A percentile compares a stretch with the other conserved stretches of the same genome.
These are phyloP conservation scores for Chrysomela aeneicollis DNA, from an alignment of 2,888 invertebrate species.

Conservation along the genomic window DNA sequence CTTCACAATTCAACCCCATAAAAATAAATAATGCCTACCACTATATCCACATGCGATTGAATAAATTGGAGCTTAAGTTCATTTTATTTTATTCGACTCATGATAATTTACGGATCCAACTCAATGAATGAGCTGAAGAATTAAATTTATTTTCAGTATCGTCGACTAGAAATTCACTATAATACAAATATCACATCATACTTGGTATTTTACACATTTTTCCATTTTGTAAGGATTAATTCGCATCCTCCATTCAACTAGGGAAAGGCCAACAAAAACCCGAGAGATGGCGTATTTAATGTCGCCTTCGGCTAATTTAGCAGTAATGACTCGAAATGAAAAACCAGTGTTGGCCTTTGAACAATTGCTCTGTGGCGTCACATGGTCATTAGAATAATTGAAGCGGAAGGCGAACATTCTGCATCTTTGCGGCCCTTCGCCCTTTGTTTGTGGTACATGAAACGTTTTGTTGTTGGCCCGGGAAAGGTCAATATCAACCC, in stretches of 20 bases:
- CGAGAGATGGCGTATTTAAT: slow-evolving; percentile 18
- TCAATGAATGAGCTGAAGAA: too few relatives aligned
- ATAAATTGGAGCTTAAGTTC: neutral
- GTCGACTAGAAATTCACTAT: too few relatives aligned
- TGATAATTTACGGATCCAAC: too few relatives aligned
- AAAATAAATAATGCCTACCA: neutral
- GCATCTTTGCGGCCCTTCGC: neutral
- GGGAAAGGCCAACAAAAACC: slow-evolving; percentile 1
- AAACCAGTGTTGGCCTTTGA: slow-evolving; percentile 17
- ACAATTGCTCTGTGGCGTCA: slow-evolving; percentile 18
- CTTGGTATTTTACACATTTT: neutral
- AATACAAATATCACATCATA: too few relatives aligned
- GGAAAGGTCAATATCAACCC: neutral
- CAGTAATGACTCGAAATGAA: slow-evolving; percentile 14
- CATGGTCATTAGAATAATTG: slow-evolving; percentile 19
- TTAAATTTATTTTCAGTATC: too few relatives aligned
- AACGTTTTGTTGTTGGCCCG: neutral
- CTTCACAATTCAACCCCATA: neutral
- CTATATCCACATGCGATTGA: neutral
- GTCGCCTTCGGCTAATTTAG: slow-evolving; percentile 13
- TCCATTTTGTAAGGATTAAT: neutral
- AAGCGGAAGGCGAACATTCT: slow-evolving; percentile 7
- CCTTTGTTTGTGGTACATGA: neutral
- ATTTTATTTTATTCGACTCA: too few relatives aligned
- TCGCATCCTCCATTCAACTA: neutral